phyloP scores from a whole-genome alignment of 2,113 vertebrate species.

The Psophia crepitans region DNA sequence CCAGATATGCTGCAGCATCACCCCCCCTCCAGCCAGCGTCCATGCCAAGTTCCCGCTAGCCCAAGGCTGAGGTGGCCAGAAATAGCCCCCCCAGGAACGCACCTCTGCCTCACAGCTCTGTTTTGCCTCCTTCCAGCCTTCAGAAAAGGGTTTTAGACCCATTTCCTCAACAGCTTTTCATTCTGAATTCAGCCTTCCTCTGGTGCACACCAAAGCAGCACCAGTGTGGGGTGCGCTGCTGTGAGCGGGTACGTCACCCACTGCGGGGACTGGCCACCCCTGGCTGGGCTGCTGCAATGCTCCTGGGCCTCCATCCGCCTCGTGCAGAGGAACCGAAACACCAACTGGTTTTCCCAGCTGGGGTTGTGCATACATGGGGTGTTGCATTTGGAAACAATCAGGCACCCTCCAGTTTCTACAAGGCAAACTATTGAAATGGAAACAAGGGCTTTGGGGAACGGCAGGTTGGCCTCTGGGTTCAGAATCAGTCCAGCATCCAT shows the following conservation, averaged over 20 bases:
- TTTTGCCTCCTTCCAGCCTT: neutral
- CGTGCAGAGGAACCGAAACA: accelerated
- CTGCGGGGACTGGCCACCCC: accelerated
- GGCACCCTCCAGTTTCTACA: neutral
- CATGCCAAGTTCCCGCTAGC: neutral
- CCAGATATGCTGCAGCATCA: neutral
- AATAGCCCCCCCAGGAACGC: neutral
- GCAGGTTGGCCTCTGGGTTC: neutral
- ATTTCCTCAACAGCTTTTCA: neutral
- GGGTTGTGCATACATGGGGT: accelerated
- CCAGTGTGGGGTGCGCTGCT: accelerated
- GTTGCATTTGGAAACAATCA: accelerated
- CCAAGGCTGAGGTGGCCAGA: neutral
- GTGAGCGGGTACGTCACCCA: accelerated
- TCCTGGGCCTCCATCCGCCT: neutral
- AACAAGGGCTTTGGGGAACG: neutral
- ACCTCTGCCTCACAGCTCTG: neutral
- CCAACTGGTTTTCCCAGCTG: neutral
- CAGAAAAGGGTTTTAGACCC: neutral
- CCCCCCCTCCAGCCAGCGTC: neutral
- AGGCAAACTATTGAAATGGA: neutral
- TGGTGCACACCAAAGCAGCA: accelerated
- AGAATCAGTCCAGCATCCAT: neutral
- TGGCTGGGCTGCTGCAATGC: accelerated
- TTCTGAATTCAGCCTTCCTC: neutral